Conservation (phyloP, 2,888 invertebrate species). For the Nudaria mundana region DNA sequence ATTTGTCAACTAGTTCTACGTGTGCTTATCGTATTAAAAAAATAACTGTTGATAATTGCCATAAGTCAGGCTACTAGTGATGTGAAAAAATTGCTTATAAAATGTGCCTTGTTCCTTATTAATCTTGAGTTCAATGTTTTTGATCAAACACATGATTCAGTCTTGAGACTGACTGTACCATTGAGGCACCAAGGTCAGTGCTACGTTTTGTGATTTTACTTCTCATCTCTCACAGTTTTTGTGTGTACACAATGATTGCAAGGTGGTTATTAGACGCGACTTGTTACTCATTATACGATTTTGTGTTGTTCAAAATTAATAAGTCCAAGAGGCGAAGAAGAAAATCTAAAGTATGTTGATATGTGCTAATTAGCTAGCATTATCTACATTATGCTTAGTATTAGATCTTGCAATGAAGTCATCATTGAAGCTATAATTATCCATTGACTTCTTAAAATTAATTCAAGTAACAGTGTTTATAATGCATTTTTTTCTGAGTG, state of each 20-base stretch:
- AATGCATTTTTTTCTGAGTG: conserved; percentile 10
- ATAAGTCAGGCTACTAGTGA: background rate
- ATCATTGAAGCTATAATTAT: background rate
- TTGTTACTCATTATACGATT: conserved; percentile 51
- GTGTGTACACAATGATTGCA: conserved; percentile 40
- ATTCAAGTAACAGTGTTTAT: conserved; percentile 8
- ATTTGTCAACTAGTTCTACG: conserved; percentile 9
- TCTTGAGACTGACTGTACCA: conserved; percentile 28
- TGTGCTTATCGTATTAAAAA: conserved; percentile 1
- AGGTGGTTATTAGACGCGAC: conserved; percentile 51
- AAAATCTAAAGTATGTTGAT: conserved; percentile 34
- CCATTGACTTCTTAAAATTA: conserved; percentile 9
- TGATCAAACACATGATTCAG: conserved; percentile 57
- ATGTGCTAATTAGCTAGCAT: conserved; percentile 12
- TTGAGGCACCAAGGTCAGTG: conserved; percentile 54
- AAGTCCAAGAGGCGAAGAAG: conserved; percentile 27
- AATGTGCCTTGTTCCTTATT: conserved; percentile 13
- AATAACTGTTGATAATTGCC: background rate
- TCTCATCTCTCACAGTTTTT: conserved; percentile 32
- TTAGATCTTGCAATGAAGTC: background rate
- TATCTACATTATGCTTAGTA: conserved; percentile 15
- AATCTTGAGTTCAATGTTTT: conserved; percentile 30
- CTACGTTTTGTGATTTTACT: conserved; percentile 34
- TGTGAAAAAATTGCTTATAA: background rate
- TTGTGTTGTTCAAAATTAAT: conserved; percentile 34